A percentile compares a stretch with the other conserved stretches of the same genome.
phyloP scores from a whole-genome alignment of 2,888 invertebrate genomes.

The Melipona beecheii region DNA sequence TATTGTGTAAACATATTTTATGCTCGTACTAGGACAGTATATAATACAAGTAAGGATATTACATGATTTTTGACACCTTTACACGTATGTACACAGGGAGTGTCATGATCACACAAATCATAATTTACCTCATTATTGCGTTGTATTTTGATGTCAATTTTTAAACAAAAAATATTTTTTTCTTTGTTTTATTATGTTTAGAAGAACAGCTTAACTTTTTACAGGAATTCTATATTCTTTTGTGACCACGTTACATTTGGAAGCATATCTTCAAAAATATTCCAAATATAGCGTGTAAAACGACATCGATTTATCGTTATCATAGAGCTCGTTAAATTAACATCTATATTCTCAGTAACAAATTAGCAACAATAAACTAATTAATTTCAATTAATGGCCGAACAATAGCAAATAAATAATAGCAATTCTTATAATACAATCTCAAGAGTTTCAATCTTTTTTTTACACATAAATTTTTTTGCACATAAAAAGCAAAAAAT shows the following conservation, averaged over 20 bases:
- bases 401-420: slow-evolving; percentile 25
- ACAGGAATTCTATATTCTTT: background rate
- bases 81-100: slow-evolving; percentile 62
- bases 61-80: slow-evolving; percentile 64
- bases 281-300: slow-evolving; percentile 5
- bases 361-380: slow-evolving; percentile 25
- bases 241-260: background rate
- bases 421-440: slow-evolving; percentile 1
- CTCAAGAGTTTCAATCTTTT: background rate
- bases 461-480: background rate
- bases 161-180: slow-evolving; percentile 34
- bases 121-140: slow-evolving; percentile 44
- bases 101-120: slow-evolving; percentile 65
- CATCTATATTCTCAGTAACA: slow-evolving; percentile 3
- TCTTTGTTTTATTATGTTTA: slow-evolving; percentile 13
- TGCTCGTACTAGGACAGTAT: slow-evolving; percentile 74
- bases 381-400: slow-evolving; percentile 18
- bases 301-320: slow-evolving; percentile 12
- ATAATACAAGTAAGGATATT: slow-evolving; percentile 71
- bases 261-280: slow-evolving; percentile 33
- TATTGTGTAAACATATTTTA: slow-evolving; percentile 76
- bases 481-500: slow-evolving; percentile 25
- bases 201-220: slow-evolving; percentile 15
- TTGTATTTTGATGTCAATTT: slow-evolving; percentile 49
- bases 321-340: slow-evolving; percentile 14